phyloP scores from a whole-genome alignment of 2,888 invertebrate species.

The Deilephila elpenor region DNA sequence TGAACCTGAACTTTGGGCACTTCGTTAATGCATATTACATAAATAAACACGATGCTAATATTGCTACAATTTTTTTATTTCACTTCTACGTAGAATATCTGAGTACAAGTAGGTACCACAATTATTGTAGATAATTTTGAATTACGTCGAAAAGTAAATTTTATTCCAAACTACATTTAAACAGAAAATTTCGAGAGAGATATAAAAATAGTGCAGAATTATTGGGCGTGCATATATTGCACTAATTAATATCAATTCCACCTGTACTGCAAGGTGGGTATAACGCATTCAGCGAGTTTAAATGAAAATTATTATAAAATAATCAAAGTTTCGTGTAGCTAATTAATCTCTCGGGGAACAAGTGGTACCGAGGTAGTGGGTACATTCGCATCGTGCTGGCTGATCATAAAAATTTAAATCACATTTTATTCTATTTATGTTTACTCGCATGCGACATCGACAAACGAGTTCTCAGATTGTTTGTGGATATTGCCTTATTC shows the following conservation, averaged over 20 bases:
- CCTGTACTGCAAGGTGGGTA: background rate
- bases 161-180: background rate
- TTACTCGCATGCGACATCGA: slow-evolving; percentile 58
- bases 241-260: slow-evolving; percentile 6
- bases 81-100: too few species aligned
- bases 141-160: too few species aligned
- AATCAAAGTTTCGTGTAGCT: slow-evolving; percentile 24
- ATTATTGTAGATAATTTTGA: too few species aligned
- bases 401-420: slow-evolving; percentile 61
- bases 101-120: too few species aligned
- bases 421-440: slow-evolving; percentile 59
- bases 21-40: too few species aligned
- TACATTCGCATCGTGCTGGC: slow-evolving; percentile 54
- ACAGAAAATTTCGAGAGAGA: background rate
- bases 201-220: background rate
- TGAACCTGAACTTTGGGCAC: too few species aligned
- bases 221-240: background rate
- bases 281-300: background rate
- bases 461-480: slow-evolving; percentile 72
- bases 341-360: slow-evolving; percentile 52
- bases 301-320: slow-evolving; percentile 20
- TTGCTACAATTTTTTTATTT: too few species aligned
- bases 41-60: too few species aligned
- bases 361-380: slow-evolving; percentile 39
- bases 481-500: slow-evolving; percentile 70